These are phyloP conservation scores for Euphydryas editha DNA, from an alignment of 2,888 invertebrate species.

Conservation along the genomic window DNA sequence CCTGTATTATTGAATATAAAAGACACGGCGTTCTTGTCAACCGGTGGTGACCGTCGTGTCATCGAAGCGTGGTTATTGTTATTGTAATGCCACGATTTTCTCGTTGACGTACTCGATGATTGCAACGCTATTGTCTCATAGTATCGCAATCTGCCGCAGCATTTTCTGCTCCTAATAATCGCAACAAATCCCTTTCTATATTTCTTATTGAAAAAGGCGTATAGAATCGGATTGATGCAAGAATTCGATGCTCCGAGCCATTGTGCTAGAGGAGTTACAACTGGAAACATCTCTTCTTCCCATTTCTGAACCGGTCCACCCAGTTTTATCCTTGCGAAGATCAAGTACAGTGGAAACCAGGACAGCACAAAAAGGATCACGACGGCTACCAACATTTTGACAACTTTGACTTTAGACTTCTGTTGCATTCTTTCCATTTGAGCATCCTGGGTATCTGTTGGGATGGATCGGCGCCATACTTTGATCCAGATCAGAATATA, in stretches of 20 bases:
- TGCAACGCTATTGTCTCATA: conserved; percentile 94
- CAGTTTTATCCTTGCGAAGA: conserved; percentile 93
- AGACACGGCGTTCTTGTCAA: conserved; percentile 78
- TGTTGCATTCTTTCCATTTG: conserved; percentile 97
- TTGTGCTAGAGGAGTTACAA: conserved; percentile 94
- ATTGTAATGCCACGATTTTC: conserved; percentile 93
- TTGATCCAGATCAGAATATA: conserved; percentile 96
- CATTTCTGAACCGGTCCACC: conserved; percentile 89
- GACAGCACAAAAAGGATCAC: conserved; percentile 96
- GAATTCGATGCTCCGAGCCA: conserved; percentile 97
- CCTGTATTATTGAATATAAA: conserved; percentile 89
- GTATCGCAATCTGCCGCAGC: conserved; percentile 92
- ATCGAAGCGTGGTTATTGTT: conserved; percentile 85
- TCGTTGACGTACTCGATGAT: conserved; percentile 92
- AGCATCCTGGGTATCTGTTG: conserved; percentile 95
- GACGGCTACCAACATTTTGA: conserved; percentile 96
- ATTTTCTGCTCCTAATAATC: conserved; percentile 92
- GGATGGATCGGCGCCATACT: conserved; percentile 94
- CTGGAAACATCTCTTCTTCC: conserved; percentile 91
- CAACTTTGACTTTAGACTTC: conserved; percentile 96
- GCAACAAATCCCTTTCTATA: conserved; percentile 95
- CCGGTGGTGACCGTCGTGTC: conserved; percentile 81
- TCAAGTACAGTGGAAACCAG: conserved; percentile 96
- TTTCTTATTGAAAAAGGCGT: conserved; percentile 97
- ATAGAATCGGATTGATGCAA: conserved; percentile 97